These are phyloP conservation scores for Antigone vipio DNA, from an alignment of 2,113 vertebrate species.

Conservation along the genomic window DNA sequence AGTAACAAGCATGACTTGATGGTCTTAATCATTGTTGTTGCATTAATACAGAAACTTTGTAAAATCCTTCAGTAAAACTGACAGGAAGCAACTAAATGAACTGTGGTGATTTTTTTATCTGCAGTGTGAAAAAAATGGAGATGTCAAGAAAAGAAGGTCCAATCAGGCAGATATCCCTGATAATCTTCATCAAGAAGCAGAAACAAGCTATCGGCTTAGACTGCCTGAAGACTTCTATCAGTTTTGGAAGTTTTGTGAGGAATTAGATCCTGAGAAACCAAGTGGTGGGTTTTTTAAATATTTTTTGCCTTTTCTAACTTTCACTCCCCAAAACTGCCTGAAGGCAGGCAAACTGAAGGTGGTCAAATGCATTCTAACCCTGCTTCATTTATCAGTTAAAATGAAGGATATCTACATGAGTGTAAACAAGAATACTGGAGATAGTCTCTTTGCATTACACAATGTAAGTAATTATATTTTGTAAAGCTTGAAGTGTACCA, in stretches of 20 bases:
- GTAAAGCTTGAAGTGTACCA: too few relatives aligned
- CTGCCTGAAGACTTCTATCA: conserved; percentile 93
- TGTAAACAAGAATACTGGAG: neutral
- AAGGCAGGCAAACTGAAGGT: neutral
- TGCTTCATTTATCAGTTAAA: neutral
- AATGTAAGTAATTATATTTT: too few relatives aligned
- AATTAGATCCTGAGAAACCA: conserved; percentile 81
- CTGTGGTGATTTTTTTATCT: neutral
- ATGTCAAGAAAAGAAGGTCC: conserved; percentile 77
- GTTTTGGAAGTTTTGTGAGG: conserved; percentile 93
- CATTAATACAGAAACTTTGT: neutral
- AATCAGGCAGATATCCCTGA: conserved; percentile 44
- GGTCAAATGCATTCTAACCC: neutral
- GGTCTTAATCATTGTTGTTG: neutral
- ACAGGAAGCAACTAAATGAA: neutral
- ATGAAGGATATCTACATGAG: neutral
- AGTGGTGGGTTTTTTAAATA: conserved; percentile 73
- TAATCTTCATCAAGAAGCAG: conserved; percentile 77
- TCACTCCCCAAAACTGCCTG: neutral
- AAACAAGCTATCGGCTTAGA: conserved; percentile 79
- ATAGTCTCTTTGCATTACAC: too few relatives aligned
- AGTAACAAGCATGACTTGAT: neutral
- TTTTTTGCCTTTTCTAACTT: neutral
- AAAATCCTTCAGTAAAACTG: neutral
- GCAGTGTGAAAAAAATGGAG: conserved; percentile 67